Base-by-base conservation (phyloP, 2,888 invertebrate species). In the Cosmopolites sordidus region DNA sequence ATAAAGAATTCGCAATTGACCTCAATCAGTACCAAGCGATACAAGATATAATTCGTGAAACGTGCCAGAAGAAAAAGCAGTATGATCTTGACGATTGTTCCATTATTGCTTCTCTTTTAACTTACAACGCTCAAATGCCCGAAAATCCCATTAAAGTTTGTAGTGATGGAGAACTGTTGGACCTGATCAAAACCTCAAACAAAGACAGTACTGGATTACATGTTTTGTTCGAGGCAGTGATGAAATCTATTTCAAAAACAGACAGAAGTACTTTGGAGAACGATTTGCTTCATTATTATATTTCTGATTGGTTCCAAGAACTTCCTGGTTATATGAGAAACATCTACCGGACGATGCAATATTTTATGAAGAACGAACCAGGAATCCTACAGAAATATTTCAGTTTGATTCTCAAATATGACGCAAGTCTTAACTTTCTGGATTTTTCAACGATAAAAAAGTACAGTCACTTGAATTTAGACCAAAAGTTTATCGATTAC, bases 291-390 rank as follows among this genome's bases (percentile, higher is more conserved):
- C 29, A 44, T 37, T 17, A 16, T 16, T 33, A 9, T 33, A 4
- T 33, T 3, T 9, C 33, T 12, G 33, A 33, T 33, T 33, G 11
- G 11, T 33, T 33, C 11, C 5, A 12, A n/a, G n/a, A 33, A 11
- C 3, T 33, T 12, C 11, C 12, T 33, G 3, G 3, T 11, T 33
- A 33, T 11, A 33, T 33, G 8, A 22, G 22, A 22, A 33, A 33
- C 1, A 1, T 8, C 15, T 8, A 43, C 54, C 15, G 33, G 43
- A 14, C 16, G 6, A 15, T 58, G 58, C 16, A 8, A 12, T 58
- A 56, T 54, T 49, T 57, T 15, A 27, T 59, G n/a, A 46, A 4
- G 16, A 53, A 58, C 6, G 59, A 62, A 43, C 62, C 62, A 11
- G 43, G 22, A 22, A 38, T 40, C 22, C 8, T 60, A 33, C 6